These are phyloP conservation scores for Drosophila maculinotata DNA, from an alignment of 2,888 invertebrate genomes.

Conservation along the genomic window DNA sequence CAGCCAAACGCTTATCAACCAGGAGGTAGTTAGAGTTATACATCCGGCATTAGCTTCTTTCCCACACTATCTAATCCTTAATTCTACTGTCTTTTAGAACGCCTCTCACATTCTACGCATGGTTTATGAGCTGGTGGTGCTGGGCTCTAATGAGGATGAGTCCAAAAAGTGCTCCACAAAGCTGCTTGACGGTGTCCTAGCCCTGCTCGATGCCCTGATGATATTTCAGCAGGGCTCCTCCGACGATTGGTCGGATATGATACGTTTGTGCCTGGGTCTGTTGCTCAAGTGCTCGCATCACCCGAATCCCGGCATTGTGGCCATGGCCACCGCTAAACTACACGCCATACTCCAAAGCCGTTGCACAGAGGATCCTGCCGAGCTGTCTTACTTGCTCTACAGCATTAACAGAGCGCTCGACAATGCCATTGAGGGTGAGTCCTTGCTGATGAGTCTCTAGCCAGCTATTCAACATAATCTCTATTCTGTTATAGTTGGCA, in stretches of 20 bases:
- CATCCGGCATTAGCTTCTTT: neutral
- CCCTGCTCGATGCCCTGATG: slow-evolving; percentile 86
- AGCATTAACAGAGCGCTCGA: slow-evolving; percentile 85
- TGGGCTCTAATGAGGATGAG: slow-evolving; percentile 86
- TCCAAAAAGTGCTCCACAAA: slow-evolving; percentile 86
- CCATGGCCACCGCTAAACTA: slow-evolving; percentile 87
- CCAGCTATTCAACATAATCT: neutral
- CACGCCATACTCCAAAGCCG: slow-evolving; percentile 87
- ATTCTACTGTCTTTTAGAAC: slow-evolving; percentile 80
- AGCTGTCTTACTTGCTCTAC: slow-evolving; percentile 86
- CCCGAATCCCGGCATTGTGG: slow-evolving; percentile 86
- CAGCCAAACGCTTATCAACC: slow-evolving; percentile 84
- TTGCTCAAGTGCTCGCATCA: slow-evolving; percentile 85
- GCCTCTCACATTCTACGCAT: slow-evolving; percentile 87
- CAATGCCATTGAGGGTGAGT: slow-evolving; percentile 85
- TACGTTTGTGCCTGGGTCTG: slow-evolving; percentile 86
- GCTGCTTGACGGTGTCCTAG: slow-evolving; percentile 87
- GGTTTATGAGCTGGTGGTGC: slow-evolving; percentile 87
- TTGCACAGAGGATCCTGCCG: slow-evolving; percentile 86
- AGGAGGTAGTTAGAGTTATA: slow-evolving; percentile 84
- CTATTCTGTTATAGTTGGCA: slow-evolving; percentile 81
- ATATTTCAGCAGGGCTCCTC: slow-evolving; percentile 86
- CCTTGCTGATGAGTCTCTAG: too few relatives aligned
- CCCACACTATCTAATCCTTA: neutral
- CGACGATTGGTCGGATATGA: slow-evolving; percentile 87